Percentiles rank a stretch among this genome's conserved stretches.
Evolutionary conservation across 2,113 vertebrate genomes (phyloP).

Genomic region (Dinomys branickii): DNA sequence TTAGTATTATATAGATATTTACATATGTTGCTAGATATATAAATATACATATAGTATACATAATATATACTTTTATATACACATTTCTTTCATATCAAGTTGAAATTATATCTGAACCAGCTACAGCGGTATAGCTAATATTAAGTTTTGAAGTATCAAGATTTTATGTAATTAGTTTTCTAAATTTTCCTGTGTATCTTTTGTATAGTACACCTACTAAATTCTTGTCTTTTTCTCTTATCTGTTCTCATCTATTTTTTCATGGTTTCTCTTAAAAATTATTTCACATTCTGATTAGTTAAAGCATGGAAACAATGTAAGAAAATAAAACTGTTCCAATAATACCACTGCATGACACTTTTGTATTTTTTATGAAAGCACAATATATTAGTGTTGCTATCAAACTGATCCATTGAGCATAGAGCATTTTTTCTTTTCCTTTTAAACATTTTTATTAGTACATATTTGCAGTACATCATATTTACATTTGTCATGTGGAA

Average conservation of each 20-base stretch:
- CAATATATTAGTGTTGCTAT: not conserved
- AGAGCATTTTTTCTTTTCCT: not conserved
- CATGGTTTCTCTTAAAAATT: not conserved
- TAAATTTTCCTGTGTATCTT: not conserved
- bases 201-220: not conserved
- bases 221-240: not conserved
- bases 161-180: not conserved
- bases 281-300: not conserved
- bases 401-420: conserved; percentile 43
- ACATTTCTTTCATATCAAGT: not conserved
- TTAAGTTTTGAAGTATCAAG: not conserved
- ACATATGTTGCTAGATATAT: not conserved
- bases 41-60: not conserved
- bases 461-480: not conserved
- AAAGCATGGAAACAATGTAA: not conserved
- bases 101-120: not conserved
- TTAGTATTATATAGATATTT: not conserved
- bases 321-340: not conserved
- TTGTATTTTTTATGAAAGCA: conserved; percentile 52
- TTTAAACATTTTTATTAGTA: not conserved
- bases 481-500: not conserved
- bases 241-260: not conserved
- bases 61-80: not conserved
- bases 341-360: conserved; percentile 3
- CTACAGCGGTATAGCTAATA: not conserved